Conservation (phyloP, 2,797 vertebrate genomes). For the Philypnodon macrostomus region DNA sequence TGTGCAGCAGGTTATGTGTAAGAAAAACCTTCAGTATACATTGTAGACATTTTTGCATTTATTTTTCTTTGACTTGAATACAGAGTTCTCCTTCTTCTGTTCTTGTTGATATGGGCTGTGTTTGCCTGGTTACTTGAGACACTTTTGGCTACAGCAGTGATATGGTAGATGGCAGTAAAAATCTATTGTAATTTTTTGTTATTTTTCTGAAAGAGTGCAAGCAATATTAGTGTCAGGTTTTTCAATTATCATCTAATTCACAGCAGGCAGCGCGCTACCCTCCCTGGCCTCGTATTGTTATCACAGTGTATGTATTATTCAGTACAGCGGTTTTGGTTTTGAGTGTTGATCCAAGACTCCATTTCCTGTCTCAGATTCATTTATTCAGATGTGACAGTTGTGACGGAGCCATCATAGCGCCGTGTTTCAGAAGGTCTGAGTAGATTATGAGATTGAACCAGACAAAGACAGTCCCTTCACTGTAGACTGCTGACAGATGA, state of each 20-base stretch:
- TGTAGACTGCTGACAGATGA: constrained; percentile 23
- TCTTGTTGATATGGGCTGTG: too few species aligned
- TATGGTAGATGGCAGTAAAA: neutral
- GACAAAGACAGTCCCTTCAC: constrained; percentile 23
- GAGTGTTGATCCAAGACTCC: constrained; percentile 62
- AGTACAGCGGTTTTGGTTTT: constrained; percentile 51
- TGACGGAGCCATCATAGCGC: constrained; percentile 40
- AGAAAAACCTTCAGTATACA: too few species aligned
- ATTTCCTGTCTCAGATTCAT: constrained; percentile 63
- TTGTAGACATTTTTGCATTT: too few species aligned
- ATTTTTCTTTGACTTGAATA: too few species aligned
- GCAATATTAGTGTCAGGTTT: constrained; percentile 53
- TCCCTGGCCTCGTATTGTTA: constrained; percentile 26
- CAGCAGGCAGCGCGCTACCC: constrained; percentile 48
- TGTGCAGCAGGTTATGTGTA: too few species aligned
- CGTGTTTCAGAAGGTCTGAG: constrained; percentile 40
- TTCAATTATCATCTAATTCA: constrained; percentile 64
- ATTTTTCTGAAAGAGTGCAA: constrained; percentile 35
- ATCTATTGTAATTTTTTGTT: constrained; percentile 7
- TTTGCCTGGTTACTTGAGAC: too few species aligned
- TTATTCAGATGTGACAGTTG: constrained; percentile 66
- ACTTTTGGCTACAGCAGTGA: neutral
- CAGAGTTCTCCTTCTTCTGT: too few species aligned
- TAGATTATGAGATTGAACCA: constrained; percentile 44
- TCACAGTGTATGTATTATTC: constrained; percentile 67